Evolutionary conservation across 2,113 vertebrate genomes (phyloP).

Genomic region (Cinclus mexicanus): DNA sequence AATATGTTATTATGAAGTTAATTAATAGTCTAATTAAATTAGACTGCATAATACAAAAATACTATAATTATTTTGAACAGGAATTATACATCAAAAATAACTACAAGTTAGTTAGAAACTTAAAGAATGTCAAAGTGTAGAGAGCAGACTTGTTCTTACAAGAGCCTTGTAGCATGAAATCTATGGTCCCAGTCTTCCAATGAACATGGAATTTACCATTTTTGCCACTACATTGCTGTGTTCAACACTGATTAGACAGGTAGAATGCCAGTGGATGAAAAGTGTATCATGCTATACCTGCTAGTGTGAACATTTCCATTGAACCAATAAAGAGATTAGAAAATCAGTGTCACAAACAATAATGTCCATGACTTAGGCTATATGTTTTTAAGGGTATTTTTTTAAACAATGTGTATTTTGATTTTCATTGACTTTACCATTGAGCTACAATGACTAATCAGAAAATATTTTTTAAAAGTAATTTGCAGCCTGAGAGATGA

Average conservation of each 20-base stretch:
- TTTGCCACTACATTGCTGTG: background rate
- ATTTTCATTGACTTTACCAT: background rate
- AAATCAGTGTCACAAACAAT: background rate
- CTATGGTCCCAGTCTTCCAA: background rate
- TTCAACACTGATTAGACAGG: background rate
- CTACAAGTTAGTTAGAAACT: background rate
- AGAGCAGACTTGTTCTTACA: background rate
- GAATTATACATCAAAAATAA: background rate
- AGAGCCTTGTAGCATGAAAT: background rate
- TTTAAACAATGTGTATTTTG: background rate
- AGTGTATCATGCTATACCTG: background rate
- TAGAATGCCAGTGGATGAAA: background rate
- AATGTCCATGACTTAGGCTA: background rate
- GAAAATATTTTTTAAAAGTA: background rate
- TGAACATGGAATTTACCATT: background rate
- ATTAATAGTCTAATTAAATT: background rate
- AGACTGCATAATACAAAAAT: background rate
- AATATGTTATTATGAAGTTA: background rate
- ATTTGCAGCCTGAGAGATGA: background rate
- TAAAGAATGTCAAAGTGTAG: background rate
- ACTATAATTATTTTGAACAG: background rate
- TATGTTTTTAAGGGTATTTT: background rate
- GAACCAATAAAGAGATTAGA: background rate
- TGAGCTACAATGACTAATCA: background rate
- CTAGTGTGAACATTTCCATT: background rate